phyloP scores from a whole-genome alignment of 2,888 invertebrate genomes.

The Agrochola lychnidis region DNA sequence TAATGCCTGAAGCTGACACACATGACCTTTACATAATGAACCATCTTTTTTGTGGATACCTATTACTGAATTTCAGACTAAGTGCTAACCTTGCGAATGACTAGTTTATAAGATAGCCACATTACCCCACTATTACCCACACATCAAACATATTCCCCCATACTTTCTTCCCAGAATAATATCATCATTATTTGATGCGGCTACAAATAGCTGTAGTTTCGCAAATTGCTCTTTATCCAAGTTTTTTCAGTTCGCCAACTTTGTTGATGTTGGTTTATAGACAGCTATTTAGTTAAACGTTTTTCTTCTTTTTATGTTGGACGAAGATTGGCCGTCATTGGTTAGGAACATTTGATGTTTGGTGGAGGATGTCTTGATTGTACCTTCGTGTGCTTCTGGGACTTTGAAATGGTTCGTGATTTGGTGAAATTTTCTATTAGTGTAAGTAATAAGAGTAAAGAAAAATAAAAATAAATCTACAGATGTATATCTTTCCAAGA shows the following conservation, averaged over 20 bases:
- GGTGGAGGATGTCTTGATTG: not conserved
- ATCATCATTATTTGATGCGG: conserved; percentile 72
- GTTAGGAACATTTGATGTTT: conserved; percentile 12
- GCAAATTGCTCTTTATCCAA: conserved; percentile 67
- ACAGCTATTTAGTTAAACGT: conserved; percentile 59
- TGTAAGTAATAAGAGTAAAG: not conserved
- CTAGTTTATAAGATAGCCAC: conserved; percentile 25
- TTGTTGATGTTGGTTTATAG: conserved; percentile 57
- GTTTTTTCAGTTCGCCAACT: conserved; percentile 66
- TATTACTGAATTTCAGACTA: not conserved
- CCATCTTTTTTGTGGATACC: not conserved
- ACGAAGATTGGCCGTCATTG: conserved; percentile 48
- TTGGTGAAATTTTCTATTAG: not conserved
- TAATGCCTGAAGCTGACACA: not conserved
- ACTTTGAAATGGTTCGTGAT: not conserved
- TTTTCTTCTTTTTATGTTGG: conserved; percentile 52
- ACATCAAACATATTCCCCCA: conserved; percentile 51
- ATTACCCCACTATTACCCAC: conserved; percentile 35
- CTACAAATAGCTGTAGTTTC: conserved; percentile 73
- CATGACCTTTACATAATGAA: no score
- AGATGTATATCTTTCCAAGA: not conserved
- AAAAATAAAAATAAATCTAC: not conserved
- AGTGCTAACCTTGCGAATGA: not conserved
- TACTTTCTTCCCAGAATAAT: conserved; percentile 63
- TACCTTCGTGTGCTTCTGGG: not conserved